Base-by-base conservation (phyloP, 2,888 invertebrate species). In the Platynereis dumerilii region DNA sequence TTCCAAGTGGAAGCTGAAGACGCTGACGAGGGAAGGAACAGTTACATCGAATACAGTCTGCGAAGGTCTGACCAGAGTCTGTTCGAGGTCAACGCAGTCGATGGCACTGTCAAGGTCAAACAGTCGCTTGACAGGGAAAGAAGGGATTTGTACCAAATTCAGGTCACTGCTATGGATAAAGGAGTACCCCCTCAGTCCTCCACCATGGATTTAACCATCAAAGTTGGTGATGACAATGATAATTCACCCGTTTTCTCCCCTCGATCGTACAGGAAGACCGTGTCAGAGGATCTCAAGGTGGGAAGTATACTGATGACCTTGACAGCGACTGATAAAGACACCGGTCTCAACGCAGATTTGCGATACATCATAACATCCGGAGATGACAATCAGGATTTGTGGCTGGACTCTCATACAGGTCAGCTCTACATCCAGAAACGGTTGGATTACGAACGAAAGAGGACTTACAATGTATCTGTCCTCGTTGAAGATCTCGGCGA, bases 211-310 rank as follows among this genome's bases (percentile, higher is more conserved):
- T 66, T 80, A 26, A 67, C 66, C 5, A 70, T 80, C 1, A 67
- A 68, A 24, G 77, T 80, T 1, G 73, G 68, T 22, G 80, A 80
- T 64, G 74, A 67, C 24, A 80, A 80, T 61, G 80, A 80, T 65
- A 76, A 80, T 64, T 64, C 58, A 29, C 80, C 80, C 2, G 68
- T 72, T 26, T 77, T 79, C 67, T 94, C 94, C 84, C 85, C 89
- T 34, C 89, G 88, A 74, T 89, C 88, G 74, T 96, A 94, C 83
- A 88, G 87, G 0, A 86, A 94, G 39, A 87, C 88, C 69, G 72
- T 96, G 26, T 91, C 93, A 0, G 96, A 96, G 86, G 94, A 96
- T 84, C 92, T 94, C n/a, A 92, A 92, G 72, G 92, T 95, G 73
- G 96, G 96, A 5, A 92, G 92, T 52, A 93, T 92, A 82, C 92